Conservation (phyloP, 1,140 invertebrate species). For the Solenopsis invicta region DNA sequence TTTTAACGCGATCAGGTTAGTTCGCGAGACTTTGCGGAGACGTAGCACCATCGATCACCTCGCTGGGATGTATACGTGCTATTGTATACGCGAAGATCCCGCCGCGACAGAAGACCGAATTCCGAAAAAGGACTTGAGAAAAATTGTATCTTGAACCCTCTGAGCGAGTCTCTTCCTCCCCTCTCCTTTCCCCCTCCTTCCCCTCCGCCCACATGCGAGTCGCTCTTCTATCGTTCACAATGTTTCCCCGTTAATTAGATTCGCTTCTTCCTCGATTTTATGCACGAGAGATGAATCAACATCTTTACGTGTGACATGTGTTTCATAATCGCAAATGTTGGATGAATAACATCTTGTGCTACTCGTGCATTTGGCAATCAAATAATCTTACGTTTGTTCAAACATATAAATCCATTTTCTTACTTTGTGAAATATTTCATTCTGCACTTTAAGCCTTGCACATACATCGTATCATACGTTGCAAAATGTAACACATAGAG, state of each 20-base stretch:
- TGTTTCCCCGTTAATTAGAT: not conserved
- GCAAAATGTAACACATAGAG: not conserved
- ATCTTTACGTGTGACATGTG: not conserved
- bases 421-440: not conserved
- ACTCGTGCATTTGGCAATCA: not conserved
- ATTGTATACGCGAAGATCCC: no score
- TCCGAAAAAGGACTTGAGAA: no score
- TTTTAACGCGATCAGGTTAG: conserved; percentile 41
- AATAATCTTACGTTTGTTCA: not conserved
- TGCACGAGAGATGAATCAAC: no score
- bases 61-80: no score
- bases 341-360: not conserved
- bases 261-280: not conserved
- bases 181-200: no score
- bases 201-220: not conserved
- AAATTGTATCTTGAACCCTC: no score
- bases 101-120: no score
- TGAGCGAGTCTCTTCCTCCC: no score
- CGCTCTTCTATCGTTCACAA: not conserved
- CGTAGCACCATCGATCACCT: not conserved
- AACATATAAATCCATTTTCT: not conserved
- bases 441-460: not conserved
- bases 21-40: conserved; percentile 8
- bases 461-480: not conserved
- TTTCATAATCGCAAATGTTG: not conserved